Percentiles rank a stretch among this genome's conserved stretches.
Evolutionary conservation across 2,888 invertebrate genomes (phyloP).

Genomic region (Scaptomyza reducta): DNA sequence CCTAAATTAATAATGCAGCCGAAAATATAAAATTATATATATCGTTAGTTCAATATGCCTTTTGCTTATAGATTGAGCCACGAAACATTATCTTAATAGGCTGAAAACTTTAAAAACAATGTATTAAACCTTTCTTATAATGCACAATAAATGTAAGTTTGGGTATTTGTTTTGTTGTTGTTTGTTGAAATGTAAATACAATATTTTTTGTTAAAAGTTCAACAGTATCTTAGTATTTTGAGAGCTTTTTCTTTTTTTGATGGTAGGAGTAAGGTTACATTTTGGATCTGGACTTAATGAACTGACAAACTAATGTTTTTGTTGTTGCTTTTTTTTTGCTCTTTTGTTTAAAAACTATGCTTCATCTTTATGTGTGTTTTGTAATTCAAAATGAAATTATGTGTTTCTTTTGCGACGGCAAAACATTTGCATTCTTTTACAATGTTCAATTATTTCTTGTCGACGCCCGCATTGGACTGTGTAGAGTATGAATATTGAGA

Average conservation of each 20-base stretch:
- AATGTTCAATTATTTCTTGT: conserved; percentile 54
- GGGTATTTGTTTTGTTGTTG: conserved; percentile 8
- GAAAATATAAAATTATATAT: conserved; percentile 39
- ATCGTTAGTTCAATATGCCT: conserved; percentile 13
- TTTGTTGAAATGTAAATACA: conserved; percentile 15
- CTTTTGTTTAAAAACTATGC: conserved; percentile 58
- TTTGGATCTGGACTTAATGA: conserved; percentile 50
- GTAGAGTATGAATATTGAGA: conserved; percentile 83
- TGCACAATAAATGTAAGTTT: conserved; percentile 31
- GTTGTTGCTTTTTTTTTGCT: conserved; percentile 23
- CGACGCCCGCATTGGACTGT: conserved; percentile 70
- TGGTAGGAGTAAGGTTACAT: conserved; percentile 23
- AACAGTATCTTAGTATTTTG: conserved; percentile 26
- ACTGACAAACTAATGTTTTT: conserved; percentile 62
- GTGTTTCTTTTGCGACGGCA: conserved; percentile 14
- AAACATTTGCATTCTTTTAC: background rate
- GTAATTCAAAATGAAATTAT: conserved; percentile 32
- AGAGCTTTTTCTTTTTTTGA: conserved; percentile 5
- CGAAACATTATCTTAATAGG: conserved; percentile 19
- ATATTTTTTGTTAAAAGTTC: conserved; percentile 26
- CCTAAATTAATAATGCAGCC: conserved; percentile 53
- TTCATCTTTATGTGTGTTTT: conserved; percentile 36
- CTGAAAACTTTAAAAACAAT: conserved; percentile 15
- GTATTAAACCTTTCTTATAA: conserved; percentile 27
- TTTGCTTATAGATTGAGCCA: background rate